phyloP scores from a whole-genome alignment of 2,797 vertebrate genomes.

The Acridotheres tristis region DNA sequence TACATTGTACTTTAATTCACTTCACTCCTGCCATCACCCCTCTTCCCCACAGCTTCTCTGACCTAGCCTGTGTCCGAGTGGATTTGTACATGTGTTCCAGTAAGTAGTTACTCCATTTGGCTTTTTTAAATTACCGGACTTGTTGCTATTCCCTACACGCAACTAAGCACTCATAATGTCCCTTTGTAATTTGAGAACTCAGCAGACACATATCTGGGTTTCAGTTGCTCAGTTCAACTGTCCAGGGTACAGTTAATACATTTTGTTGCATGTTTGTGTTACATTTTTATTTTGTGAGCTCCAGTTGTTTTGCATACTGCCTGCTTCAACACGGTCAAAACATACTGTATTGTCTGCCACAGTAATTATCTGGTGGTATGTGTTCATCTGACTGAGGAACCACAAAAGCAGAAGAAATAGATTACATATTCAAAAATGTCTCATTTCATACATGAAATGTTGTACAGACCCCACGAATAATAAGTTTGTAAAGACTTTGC shows the following conservation, averaged over 20 bases:
- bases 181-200: neutral
- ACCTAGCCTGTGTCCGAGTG: neutral
- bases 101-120: neutral
- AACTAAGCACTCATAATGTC: neutral
- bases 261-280: neutral
- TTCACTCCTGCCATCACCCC: neutral
- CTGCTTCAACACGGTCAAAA: neutral
- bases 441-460: neutral
- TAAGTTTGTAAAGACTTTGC: neutral
- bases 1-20: neutral
- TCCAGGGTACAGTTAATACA: neutral
- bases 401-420: neutral
- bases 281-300: neutral
- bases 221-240: neutral
- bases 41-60: neutral
- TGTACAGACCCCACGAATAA: neutral
- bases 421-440: neutral
- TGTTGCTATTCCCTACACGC: neutral
- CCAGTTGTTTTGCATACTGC: neutral
- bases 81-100: neutral
- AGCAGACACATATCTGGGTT: neutral
- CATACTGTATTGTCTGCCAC: neutral
- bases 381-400: neutral
- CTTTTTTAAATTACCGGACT: neutral
- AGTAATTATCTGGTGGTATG: neutral